Base-by-base conservation (phyloP, 2,113 vertebrate species). In the Catharus minimus region DNA sequence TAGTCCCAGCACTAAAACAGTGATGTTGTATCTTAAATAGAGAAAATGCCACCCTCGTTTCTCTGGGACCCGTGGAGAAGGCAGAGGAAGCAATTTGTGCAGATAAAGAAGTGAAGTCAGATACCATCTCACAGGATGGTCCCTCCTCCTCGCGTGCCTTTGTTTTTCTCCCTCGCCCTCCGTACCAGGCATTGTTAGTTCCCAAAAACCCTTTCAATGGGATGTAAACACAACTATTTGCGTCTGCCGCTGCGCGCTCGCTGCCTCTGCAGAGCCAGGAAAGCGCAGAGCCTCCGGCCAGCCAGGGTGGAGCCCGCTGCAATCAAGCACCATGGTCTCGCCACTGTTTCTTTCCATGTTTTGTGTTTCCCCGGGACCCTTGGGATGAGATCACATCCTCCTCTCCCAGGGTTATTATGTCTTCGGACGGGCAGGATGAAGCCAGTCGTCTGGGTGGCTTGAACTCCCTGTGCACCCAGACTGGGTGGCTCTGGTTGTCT, bases 321-420 rank as follows among this genome's bases (percentile, higher is more conserved):
- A 95, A 91, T 95, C 95, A 94, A 89, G 68, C 10, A 1, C 10
- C 28, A 94, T 68, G 94, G 82, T 88, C 88, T 56, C 10, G 10
- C 72, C 56, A 4, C 86, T 76, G 33, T 73, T 94, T 80, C 92
- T 94, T 95, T 96, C 93, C 80, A 91, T 33, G 93, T 81, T 96
- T 95, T 96, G 91, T 92, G 66, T 96, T 96, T 88, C 88, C 90
- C 80, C 4, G 3, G 68, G 87, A 78, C 92, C 91, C 87, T 86
- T 81, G 86, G 89, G 83, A 90, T 95, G 96, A 96, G 93, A 84
- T 96, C 93, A 95, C 92, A 96, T 96, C 96, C 96, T 96, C 80
- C 53, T 82, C 93, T 94, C 90, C 69, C 90, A 82, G 75, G 67
- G 86, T 94, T 94, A 90, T 92, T 93, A 90, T 90, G 94, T 89